Evolutionary conservation across 2,797 vertebrate genomes (phyloP).

Genomic region (Oreonectes daqikongensis): DNA sequence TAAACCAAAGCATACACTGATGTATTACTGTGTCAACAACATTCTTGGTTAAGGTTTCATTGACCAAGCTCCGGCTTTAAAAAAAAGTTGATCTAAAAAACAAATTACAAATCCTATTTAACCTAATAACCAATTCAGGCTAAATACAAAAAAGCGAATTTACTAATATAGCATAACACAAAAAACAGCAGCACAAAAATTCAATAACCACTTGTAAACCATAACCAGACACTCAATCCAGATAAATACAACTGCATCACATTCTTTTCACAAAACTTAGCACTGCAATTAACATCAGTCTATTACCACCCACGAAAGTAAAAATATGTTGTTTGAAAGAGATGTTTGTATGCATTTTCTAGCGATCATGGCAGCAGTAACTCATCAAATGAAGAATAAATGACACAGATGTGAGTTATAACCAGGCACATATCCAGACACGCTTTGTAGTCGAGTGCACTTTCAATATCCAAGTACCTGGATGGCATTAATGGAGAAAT

Average conservation of each 20-base stretch:
- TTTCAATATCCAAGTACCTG: not conserved
- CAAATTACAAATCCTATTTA: not conserved
- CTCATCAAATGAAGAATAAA: constrained; percentile 1
- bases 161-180: not conserved
- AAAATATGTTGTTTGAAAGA: not conserved
- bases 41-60: not conserved
- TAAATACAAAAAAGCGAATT: too few species aligned
- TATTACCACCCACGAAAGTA: not conserved
- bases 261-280: too few species aligned
- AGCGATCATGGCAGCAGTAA: not conserved
- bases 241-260: too few species aligned
- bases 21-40: too few species aligned
- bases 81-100: not conserved
- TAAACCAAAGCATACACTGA: too few species aligned
- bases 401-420: not conserved
- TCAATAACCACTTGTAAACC: too few species aligned
- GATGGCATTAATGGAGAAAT: not conserved
- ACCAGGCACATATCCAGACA: not conserved
- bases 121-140: not conserved
- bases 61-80: too few species aligned
- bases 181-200: not conserved
- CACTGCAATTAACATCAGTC: not conserved
- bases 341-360: not conserved
- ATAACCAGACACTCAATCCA: too few species aligned
- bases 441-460: not conserved